phyloP scores from a whole-genome alignment of 1,140 invertebrate species.

The Drosophila micromelanica region DNA sequence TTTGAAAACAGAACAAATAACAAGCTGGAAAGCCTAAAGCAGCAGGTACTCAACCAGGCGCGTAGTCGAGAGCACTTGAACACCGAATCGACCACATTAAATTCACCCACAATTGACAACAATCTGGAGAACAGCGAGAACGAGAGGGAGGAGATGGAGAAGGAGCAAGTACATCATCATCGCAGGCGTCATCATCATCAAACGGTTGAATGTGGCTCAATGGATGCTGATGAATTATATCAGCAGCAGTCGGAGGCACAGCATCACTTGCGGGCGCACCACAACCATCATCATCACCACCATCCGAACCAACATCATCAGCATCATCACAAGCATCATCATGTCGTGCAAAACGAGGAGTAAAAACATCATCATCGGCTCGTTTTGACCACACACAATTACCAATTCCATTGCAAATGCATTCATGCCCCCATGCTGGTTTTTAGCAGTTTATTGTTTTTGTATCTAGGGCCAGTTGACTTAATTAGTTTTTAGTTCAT shows the following conservation, averaged over 20 bases:
- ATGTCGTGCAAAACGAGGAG: constrained; percentile 49
- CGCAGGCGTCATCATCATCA: constrained; percentile 56
- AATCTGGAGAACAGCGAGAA: constrained; percentile 57
- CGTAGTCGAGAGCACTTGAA: constrained; percentile 29
- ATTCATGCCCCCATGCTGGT: constrained; percentile 45
- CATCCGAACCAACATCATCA: constrained; percentile 54
- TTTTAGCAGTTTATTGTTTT: constrained; percentile 49
- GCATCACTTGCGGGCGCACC: constrained; percentile 44
- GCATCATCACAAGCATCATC: constrained; percentile 59
- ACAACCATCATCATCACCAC: constrained; percentile 42
- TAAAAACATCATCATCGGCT: constrained; percentile 16
- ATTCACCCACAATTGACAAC: constrained; percentile 69
- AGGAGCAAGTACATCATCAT: constrained; percentile 42
- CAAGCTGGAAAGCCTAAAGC: constrained; percentile 31
- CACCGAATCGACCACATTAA: constrained; percentile 62
- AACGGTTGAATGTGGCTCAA: constrained; percentile 3
- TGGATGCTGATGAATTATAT: constrained; percentile 20
- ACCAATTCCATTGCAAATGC: constrained; percentile 23
- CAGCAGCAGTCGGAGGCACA: constrained; percentile 44
- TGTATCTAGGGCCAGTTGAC: constrained; percentile 72
- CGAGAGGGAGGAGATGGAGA: constrained; percentile 35
- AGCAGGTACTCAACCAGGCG: constrained; percentile 34
- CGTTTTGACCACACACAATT: constrained; percentile 1
- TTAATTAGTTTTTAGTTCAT: constrained; percentile 76
- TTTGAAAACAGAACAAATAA: constrained; percentile 29